Conservation (phyloP, 2,797 vertebrate species). For the Steatocranus sp. region DNA sequence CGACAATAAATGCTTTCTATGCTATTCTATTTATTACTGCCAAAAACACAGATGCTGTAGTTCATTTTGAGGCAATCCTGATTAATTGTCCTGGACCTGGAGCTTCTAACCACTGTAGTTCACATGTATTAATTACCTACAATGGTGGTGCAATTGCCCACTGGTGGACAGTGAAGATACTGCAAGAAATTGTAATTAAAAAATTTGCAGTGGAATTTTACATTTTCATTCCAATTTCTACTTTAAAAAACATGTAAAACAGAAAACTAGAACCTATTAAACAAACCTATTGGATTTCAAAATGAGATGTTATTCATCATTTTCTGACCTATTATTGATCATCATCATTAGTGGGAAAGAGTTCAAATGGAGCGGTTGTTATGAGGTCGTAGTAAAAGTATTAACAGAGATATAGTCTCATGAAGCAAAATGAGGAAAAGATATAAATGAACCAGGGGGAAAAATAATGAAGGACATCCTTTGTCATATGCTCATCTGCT, state of each 20-base stretch:
- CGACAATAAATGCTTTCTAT: not conserved
- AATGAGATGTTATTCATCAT: not conserved
- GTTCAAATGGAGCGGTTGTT: not conserved
- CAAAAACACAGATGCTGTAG: not conserved
- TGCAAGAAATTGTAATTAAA: not conserved
- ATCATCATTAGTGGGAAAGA: not conserved
- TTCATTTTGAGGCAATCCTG: not conserved
- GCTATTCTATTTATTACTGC: not conserved
- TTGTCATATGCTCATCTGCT: no score
- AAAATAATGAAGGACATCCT: not conserved
- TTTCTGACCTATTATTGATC: not conserved
- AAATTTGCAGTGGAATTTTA: not conserved
- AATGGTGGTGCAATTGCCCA: not conserved
- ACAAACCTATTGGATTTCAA: not conserved
- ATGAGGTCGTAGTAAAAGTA: not conserved
- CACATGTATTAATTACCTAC: not conserved
- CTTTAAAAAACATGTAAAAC: not conserved
- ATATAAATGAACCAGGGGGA: no score
- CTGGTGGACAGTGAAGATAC: not conserved
- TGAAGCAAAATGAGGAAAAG: not conserved
- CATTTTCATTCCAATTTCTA: not conserved
- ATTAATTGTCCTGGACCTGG: not conserved
- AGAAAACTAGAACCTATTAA: rapidly evolving
- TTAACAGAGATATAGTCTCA: not conserved
- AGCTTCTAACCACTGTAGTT: not conserved